Evolutionary conservation across 35 echinoderm and acorn worm species (phyloP), one percentile per base, ranked within the genome.

Genomic region (Heliocidaris tuberculata): DNA sequence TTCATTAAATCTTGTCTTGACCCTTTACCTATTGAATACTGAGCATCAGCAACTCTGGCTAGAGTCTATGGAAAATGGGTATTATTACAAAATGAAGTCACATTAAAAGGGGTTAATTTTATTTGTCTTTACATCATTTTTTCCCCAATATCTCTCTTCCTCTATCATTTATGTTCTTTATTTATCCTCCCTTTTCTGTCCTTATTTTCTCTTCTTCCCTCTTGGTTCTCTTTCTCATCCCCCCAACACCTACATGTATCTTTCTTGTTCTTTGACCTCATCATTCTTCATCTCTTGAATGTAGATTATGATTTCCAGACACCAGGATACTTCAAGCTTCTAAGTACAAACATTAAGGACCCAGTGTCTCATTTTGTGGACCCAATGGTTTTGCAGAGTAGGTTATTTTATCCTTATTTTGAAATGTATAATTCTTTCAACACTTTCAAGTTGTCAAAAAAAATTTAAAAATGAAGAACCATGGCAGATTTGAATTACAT

Each of bases 261-360:
- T 88, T 17, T 9, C 31, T 88, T 15, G 16, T 88, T 19, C 24
- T 56, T 71, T 27, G 2, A 27, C 24, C 27, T 78, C 27, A 7
- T 78, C 19, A 78, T 78, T 24, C 27, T 21, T 27, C 65, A 78
- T 27, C 65, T 27, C 65, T 78, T 78, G 52, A 56, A 56, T 32
- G 21, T 47, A 89, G 87, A 89, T 89, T 89, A 89, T 89, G 32
- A 89, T 48, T 89, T 89, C 87, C 87, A 89, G 31, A 89, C 87
- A 32, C 87, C 87, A 6, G 32, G 87, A 47, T 89, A 89, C 87
- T 89, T 89, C 31, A 89, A 89, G 31, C 31, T 89, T 32, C 17
- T 89, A 47, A 89, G 30, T 89, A 2, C 87, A 32, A 89, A 89
- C 87, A 32, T 32, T 32, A 32, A 89, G 12, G 87, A 89, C 87